Conservation (phyloP, 2,797 vertebrate genomes). For the Perodicticus potto region DNA sequence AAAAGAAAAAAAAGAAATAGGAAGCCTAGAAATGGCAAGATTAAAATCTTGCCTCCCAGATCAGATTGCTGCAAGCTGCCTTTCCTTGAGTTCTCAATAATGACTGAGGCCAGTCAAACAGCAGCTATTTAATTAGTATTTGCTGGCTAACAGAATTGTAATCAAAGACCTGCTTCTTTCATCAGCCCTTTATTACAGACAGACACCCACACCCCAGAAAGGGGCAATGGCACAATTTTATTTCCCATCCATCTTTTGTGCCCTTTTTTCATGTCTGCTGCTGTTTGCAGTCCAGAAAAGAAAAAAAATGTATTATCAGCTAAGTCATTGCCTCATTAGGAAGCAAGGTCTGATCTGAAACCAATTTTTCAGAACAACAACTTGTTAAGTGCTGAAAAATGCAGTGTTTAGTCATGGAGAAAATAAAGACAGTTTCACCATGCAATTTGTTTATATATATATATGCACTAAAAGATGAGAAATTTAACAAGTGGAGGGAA, state of each 20-base stretch:
- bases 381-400: conserved; percentile 86
- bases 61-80: background rate
- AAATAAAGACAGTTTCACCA: conserved; percentile 86
- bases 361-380: conserved; percentile 87
- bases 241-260: conserved; percentile 61
- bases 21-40: conserved; percentile 32
- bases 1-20: too few species aligned
- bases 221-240: conserved; percentile 49
- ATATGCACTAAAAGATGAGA: conserved; percentile 76
- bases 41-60: conserved; percentile 27
- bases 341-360: conserved; percentile 85
- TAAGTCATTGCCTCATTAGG: conserved; percentile 86
- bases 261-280: conserved; percentile 38
- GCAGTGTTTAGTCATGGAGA: conserved; percentile 86
- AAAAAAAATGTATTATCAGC: conserved; percentile 74
- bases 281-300: conserved; percentile 63
- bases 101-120: background rate
- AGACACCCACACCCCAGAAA: background rate
- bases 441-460: conserved; percentile 72
- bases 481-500: conserved; percentile 79
- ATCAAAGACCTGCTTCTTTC: conserved; percentile 11
- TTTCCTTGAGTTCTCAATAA: background rate
- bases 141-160: conserved; percentile 41
- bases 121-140: conserved; percentile 45
- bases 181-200: conserved; percentile 7